These are phyloP conservation scores for Calidris pygmaea DNA, from an alignment of 2,113 vertebrate species.

Conservation along the genomic window DNA sequence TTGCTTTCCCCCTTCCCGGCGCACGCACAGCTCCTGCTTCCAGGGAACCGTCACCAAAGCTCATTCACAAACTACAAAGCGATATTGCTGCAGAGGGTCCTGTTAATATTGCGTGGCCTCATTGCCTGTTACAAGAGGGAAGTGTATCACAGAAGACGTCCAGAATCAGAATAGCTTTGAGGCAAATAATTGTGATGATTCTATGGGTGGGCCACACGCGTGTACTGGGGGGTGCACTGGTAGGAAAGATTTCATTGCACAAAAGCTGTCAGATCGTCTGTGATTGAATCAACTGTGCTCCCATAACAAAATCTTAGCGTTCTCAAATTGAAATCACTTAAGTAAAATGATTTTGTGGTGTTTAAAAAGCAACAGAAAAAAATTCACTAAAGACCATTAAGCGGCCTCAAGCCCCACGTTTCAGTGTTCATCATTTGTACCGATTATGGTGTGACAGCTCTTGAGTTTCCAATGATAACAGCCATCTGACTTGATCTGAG, in stretches of 20 bases:
- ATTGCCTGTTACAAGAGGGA: background rate
- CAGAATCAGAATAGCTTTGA: background rate
- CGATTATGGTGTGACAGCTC: slow-evolving; percentile 82
- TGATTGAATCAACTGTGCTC: background rate
- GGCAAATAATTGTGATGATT: background rate
- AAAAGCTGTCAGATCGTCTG: background rate
- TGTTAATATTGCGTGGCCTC: background rate
- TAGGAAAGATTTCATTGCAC: background rate
- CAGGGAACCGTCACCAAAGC: background rate
- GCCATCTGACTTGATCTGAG: slow-evolving; percentile 86
- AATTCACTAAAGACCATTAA: slow-evolving; percentile 62
- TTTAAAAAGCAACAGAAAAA: slow-evolving; percentile 57
- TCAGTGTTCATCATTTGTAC: slow-evolving; percentile 78
- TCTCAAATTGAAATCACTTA: slow-evolving; percentile 5
- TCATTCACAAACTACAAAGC: background rate
- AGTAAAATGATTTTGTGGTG: slow-evolving; percentile 35
- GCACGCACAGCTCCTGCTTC: background rate
- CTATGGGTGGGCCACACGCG: background rate
- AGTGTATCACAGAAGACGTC: background rate
- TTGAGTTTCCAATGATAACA: slow-evolving; percentile 85
- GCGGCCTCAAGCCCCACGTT: slow-evolving; percentile 63
- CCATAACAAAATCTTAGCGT: slow-evolving; percentile 2
- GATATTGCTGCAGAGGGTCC: background rate
- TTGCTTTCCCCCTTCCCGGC: background rate
- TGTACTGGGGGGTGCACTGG: background rate